Evolutionary conservation across 2,797 vertebrate genomes (phyloP).

Genomic region (Danio kyathit): DNA sequence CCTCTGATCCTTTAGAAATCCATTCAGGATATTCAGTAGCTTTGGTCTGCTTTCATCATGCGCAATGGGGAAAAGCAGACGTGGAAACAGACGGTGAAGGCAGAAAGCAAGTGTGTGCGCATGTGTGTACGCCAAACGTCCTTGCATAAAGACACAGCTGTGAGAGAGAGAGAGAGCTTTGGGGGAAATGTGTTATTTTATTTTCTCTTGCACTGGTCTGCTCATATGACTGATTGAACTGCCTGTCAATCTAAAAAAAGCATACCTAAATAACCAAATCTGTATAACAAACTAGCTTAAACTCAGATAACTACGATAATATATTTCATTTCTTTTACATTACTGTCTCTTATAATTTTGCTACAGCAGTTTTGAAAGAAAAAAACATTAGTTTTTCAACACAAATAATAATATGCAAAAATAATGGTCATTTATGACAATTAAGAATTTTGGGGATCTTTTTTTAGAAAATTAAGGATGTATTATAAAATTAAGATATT

Average conservation of each 20-base stretch:
- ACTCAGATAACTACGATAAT: too few species aligned
- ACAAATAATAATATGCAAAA: too few species aligned
- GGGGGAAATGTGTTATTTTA: conserved; percentile 33
- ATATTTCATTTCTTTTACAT: background rate
- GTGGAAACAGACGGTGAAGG: conserved; percentile 13
- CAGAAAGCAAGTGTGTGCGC: conserved; percentile 24
- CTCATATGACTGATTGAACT: conserved; percentile 33
- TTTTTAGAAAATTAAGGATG: background rate
- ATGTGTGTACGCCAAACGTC: conserved; percentile 34
- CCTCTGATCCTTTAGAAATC: conserved; percentile 50
- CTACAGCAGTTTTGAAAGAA: background rate
- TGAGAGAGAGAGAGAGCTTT: conserved; percentile 19
- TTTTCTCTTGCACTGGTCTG: conserved; percentile 41
- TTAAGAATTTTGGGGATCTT: too few species aligned
- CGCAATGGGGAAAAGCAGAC: conserved; percentile 20
- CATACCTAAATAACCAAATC: conserved; percentile 3
- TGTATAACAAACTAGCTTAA: background rate
- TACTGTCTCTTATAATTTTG: background rate
- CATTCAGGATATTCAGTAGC: conserved; percentile 44
- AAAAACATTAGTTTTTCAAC: background rate
- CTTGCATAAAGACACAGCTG: conserved; percentile 43
- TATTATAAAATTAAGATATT: background rate
- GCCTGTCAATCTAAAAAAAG: conserved; percentile 19
- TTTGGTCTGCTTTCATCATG: conserved; percentile 47
- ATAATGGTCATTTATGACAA: too few species aligned